Conservation (phyloP, 2,113 vertebrate genomes). For the Electrona antarctica region DNA sequence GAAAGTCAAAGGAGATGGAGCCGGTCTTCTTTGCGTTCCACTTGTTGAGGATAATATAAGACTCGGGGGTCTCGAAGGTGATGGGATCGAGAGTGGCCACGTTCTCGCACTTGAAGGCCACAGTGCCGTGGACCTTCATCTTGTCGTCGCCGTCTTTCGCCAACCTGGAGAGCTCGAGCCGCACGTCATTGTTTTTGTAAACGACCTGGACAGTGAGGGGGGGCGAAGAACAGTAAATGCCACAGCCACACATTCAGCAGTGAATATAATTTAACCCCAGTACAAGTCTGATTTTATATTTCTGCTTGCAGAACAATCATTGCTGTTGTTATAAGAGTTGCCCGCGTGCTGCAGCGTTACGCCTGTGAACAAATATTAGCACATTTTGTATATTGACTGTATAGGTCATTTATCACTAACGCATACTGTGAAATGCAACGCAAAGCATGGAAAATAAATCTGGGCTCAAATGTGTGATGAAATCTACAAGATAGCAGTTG, state of each 20-base stretch:
- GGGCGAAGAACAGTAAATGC: not conserved
- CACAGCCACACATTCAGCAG: not conserved
- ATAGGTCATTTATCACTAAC: too few species aligned
- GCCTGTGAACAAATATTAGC: not conserved
- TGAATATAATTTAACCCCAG: not conserved
- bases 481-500: slow-evolving; percentile 5
- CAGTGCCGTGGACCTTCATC: slow-evolving; percentile 95
- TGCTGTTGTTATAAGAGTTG: not conserved
- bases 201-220: slow-evolving; percentile 84
- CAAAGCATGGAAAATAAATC: not conserved
- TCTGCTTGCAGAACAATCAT: not conserved
- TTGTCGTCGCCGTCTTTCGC: slow-evolving; percentile 93
- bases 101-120: slow-evolving; percentile 98
- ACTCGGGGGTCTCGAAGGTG: slow-evolving; percentile 97
- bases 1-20: slow-evolving; percentile 98
- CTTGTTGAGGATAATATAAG: slow-evolving; percentile 93
- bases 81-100: slow-evolving; percentile 97
- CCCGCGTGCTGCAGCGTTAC: too few species aligned
- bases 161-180: slow-evolving; percentile 93
- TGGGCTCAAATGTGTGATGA: not conserved
- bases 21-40: slow-evolving; percentile 99
- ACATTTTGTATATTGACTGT: too few species aligned
- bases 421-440: not conserved
- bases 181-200: slow-evolving; percentile 97
- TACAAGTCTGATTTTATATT: not conserved